Evolutionary conservation across 2,888 invertebrate genomes (phyloP).

Genomic region (Limnephilus rhombicus): DNA sequence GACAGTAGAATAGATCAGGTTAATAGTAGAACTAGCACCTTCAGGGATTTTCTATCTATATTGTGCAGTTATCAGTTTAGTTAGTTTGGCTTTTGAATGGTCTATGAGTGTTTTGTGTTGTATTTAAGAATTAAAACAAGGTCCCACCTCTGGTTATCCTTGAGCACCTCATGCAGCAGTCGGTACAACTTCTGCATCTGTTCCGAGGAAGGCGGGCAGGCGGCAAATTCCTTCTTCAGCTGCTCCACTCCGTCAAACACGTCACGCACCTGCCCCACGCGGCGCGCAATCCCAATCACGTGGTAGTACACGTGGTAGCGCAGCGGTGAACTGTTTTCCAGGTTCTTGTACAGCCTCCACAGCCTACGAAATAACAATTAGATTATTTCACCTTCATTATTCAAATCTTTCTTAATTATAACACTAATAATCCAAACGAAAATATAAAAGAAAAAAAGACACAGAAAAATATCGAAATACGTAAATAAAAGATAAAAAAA

Average conservation of each 20-base stretch:
- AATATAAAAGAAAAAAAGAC: no score
- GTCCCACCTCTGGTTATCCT: conserved; percentile 88
- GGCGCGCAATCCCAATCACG: conserved; percentile 91
- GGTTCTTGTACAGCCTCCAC: conserved; percentile 94
- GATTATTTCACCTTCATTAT: neutral
- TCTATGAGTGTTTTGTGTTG: neutral
- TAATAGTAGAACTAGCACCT: no score
- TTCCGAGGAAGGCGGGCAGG: conserved; percentile 89
- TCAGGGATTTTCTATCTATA: no score
- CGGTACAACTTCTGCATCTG: conserved; percentile 95
- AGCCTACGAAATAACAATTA: conserved; percentile 78
- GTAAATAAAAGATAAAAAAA: no score
- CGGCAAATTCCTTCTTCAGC: conserved; percentile 87
- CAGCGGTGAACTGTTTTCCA: conserved; percentile 89
- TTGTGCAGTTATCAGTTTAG: no score
- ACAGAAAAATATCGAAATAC: no score
- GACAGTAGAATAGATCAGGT: no score
- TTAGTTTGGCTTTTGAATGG: no score
- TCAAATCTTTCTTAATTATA: neutral
- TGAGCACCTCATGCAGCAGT: conserved; percentile 91
- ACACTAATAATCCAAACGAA: no score
- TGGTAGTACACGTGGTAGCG: conserved; percentile 96
- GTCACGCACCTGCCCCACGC: conserved; percentile 90
- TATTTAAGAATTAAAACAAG: neutral
- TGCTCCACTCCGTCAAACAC: conserved; percentile 92